These are phyloP conservation scores for Elaphurus davidianus DNA, from an alignment of 2,113 vertebrate genomes.

Conservation along the genomic window DNA sequence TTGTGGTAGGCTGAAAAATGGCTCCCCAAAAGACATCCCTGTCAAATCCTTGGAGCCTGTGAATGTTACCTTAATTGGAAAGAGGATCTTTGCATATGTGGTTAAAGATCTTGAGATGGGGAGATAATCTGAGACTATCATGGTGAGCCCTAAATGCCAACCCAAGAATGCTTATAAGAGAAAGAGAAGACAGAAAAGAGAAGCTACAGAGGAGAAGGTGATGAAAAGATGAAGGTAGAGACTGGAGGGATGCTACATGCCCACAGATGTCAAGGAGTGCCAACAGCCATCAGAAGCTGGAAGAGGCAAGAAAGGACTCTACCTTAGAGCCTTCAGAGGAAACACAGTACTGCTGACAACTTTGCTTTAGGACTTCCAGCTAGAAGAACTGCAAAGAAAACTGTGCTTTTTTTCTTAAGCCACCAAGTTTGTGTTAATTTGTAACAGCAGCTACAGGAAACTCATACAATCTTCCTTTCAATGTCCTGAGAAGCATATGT, in stretches of 20 bases:
- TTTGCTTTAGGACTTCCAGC: not conserved
- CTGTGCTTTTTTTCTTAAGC: not conserved
- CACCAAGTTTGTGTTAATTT: too few species aligned
- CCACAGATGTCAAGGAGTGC: too few species aligned
- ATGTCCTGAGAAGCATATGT: not conserved
- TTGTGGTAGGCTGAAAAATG: not conserved
- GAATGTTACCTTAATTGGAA: not conserved
- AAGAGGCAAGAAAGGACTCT: not conserved
- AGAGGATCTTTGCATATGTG: not conserved
- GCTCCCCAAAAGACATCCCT: fast-evolving
- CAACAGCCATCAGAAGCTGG: not conserved
- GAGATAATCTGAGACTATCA: not conserved
- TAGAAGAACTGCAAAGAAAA: not conserved
- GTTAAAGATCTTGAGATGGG: not conserved
- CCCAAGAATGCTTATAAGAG: not conserved
- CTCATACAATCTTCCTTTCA: not conserved
- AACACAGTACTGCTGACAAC: not conserved
- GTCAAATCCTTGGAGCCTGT: not conserved
- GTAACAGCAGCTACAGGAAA: not conserved
- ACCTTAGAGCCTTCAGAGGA: not conserved
- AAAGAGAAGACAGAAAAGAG: not conserved
- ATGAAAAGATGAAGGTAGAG: not conserved
- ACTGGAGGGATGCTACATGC: not conserved
- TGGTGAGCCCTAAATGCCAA: not conserved
- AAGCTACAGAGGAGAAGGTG: not conserved